phyloP scores from a whole-genome alignment of 2,888 invertebrate genomes.

The Polymixis lichenea region DNA sequence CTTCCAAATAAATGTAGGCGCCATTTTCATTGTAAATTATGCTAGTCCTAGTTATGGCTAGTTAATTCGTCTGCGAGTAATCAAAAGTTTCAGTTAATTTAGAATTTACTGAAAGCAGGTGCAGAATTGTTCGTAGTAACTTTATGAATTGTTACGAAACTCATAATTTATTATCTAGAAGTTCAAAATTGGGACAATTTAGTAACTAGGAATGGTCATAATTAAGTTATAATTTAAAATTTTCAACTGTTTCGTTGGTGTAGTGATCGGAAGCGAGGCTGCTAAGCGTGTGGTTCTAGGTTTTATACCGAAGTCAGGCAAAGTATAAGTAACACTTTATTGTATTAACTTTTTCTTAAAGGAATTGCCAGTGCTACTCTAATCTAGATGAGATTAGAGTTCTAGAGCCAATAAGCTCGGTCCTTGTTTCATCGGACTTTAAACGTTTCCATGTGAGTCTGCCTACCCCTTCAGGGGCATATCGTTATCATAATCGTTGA shows the following conservation, averaged over 20 bases:
- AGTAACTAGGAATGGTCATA: background rate
- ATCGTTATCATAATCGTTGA: background rate
- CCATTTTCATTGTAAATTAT: conserved; percentile 38
- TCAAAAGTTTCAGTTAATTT: conserved; percentile 50
- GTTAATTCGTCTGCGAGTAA: conserved; percentile 19
- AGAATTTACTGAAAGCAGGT: conserved; percentile 40
- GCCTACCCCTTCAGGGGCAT: background rate
- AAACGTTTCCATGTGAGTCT: background rate
- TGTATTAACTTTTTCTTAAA: background rate
- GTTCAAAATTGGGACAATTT: conserved; percentile 21
- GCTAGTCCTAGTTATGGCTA: conserved; percentile 14
- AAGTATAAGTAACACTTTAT: background rate
- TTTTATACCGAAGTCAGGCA: background rate
- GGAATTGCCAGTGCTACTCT: background rate
- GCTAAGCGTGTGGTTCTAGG: background rate
- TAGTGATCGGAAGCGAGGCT: background rate
- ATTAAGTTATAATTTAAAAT: conserved; percentile 20
- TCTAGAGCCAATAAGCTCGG: background rate
- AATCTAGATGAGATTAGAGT: background rate
- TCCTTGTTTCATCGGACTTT: background rate
- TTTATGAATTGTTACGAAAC: conserved; percentile 39
- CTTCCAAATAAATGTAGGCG: conserved; percentile 19
- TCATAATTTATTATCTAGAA: conserved; percentile 29
- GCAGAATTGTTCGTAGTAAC: conserved; percentile 16
- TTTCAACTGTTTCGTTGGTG: background rate